Conservation (phyloP, 2,113 vertebrate genomes). For the Equus przewalskii region DNA sequence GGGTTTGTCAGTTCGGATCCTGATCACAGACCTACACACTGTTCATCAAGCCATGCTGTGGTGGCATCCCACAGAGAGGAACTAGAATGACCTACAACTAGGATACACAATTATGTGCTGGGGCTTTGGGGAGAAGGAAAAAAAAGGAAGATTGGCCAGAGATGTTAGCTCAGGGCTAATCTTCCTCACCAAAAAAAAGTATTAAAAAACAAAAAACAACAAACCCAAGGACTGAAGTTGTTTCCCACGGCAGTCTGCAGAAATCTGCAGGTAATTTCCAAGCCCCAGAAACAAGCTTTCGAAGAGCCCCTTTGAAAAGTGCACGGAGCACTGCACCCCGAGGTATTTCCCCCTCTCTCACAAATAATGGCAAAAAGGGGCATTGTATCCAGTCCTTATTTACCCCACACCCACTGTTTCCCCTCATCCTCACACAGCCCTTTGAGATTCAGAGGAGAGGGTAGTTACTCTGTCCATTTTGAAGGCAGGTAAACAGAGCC, state of each 20-base stretch:
- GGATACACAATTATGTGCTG: too few relatives aligned
- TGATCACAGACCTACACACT: too few relatives aligned
- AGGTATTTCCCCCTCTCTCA: neutral
- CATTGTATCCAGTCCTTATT: neutral
- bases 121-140: too few relatives aligned
- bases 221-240: neutral
- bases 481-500: neutral
- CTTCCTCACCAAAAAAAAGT: too few relatives aligned
- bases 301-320: neutral
- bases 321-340: neutral
- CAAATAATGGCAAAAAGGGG: neutral
- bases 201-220: too few relatives aligned
- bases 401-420: neutral
- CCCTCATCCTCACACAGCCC: neutral
- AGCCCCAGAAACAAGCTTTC: neutral
- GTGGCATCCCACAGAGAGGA: too few relatives aligned
- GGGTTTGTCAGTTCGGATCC: too few relatives aligned
- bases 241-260: fast-evolving
- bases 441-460: neutral
- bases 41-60: too few relatives aligned
- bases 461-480: neutral
- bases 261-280: neutral
- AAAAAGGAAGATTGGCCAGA: too few relatives aligned
- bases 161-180: too few relatives aligned
- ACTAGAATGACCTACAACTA: too few relatives aligned